Evolutionary conservation across 2,888 invertebrate species (phyloP), one percentile per base, ranked within the genome.

Genomic region (Sabatieria punctata): DNA sequence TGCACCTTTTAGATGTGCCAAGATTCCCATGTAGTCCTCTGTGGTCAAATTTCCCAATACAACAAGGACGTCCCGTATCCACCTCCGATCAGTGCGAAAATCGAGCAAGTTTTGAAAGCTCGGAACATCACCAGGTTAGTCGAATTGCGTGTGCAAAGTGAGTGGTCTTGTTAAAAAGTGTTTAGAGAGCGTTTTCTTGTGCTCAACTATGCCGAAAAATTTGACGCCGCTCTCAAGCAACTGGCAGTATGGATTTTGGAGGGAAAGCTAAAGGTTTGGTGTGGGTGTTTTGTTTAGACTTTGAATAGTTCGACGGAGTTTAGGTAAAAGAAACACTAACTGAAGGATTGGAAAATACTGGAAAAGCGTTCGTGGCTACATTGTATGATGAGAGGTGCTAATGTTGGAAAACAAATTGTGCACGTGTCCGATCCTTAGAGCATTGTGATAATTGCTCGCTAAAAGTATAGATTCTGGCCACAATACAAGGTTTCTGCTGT

Each of bases 31-130:
- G 57, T 68, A 2, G 57, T 69, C 21, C 56, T 69, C 40, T 69
- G 68, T 57, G 68, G 68, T 26, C 68, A 68, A 54, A 69, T 68
- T 43, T 59, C 68, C 4, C 56, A 61, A 30, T 69, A 69, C 55
- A 68, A 68, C 54, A 64, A 64, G 47, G 64, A 65, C 55, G 51
- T 65, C 2, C 65, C 65, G 2, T 68, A 68, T 48, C 68, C 68
- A 11, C 66, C 67, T 4, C 66, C 66, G 18, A 53, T 68, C 30
- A 55, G 63, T 8, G 54, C 57, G 23, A 51, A 57, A 18, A 57
- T 59, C 15, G 47, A 54, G 40, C 42, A 54, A 25, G 56, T 58
- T 15, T 22, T 52, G 11, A 48, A 45, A n/a, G 46, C 49, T 19
- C 41, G 24, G 41, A 57, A 61, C 26, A 66, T 66, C 22, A 57